Percentiles rank a stretch among this genome's conserved stretches.
These are phyloP conservation scores for Natrix natrix DNA, from an alignment of 2,797 vertebrate species.

Conservation along the genomic window DNA sequence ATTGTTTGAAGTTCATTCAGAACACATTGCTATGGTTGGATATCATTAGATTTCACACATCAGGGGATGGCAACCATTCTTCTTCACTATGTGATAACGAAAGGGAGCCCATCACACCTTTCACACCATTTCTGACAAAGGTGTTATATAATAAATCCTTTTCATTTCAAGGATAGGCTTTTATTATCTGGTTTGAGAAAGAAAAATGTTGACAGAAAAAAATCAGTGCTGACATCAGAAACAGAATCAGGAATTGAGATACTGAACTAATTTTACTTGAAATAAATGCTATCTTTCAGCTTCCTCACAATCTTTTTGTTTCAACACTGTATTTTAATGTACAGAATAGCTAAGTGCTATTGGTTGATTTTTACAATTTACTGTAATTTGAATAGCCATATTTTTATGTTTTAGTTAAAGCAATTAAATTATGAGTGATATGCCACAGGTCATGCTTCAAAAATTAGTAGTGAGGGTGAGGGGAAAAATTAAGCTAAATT, in stretches of 20 bases:
- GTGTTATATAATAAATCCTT: background rate
- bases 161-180: background rate
- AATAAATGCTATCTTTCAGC: background rate
- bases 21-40: background rate
- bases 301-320: background rate
- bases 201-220: background rate
- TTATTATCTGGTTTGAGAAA: background rate
- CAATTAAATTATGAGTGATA: background rate
- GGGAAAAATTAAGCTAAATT: background rate
- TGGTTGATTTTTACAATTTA: background rate
- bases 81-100: background rate
- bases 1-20: background rate
- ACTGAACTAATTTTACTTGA: background rate
- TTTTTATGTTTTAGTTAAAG: background rate
- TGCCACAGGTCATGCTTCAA: background rate
- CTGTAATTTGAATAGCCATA: background rate
- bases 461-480: background rate
- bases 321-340: background rate
- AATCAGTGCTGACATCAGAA: background rate
- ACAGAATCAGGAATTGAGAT: background rate
- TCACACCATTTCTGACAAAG: background rate
- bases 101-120: background rate
- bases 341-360: background rate
- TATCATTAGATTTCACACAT: background rate
- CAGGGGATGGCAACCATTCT: background rate